Conservation (phyloP, 2,888 invertebrate genomes). For the Trichogramma evanescens region DNA sequence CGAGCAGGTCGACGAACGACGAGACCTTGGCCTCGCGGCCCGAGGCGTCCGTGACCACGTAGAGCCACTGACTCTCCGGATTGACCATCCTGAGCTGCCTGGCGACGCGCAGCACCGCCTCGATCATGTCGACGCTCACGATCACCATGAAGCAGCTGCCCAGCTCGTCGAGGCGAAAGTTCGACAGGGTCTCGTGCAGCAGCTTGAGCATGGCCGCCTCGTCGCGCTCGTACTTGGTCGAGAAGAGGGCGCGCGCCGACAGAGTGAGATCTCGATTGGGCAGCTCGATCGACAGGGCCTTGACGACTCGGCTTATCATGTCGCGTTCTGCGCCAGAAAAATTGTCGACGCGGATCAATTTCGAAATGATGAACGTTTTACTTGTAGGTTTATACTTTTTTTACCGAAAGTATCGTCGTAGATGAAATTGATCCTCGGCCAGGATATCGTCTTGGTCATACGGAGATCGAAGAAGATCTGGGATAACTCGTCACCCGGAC, state of each 20-base stretch:
- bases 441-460: constrained; percentile 58
- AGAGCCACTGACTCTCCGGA: constrained; percentile 75
- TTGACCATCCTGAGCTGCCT: constrained; percentile 57
- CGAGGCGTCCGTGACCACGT: constrained; percentile 61
- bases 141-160: constrained; percentile 59
- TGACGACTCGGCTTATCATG: constrained; percentile 59
- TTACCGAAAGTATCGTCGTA: constrained; percentile 68
- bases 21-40: constrained; percentile 50
- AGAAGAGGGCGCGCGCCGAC: constrained; percentile 52
- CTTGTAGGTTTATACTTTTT: not conserved
- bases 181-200: constrained; percentile 48
- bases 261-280: constrained; percentile 48
- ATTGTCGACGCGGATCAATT: not conserved
- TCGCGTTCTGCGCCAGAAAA: constrained; percentile 51
- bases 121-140: constrained; percentile 56
- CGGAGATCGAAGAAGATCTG: constrained; percentile 72
- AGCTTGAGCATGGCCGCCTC: constrained; percentile 49
- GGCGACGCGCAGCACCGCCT: constrained; percentile 59
- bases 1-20: constrained; percentile 54
- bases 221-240: constrained; percentile 51
- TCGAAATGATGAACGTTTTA: not conserved
- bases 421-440: constrained; percentile 66
- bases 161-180: constrained; percentile 49
- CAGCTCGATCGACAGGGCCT: constrained; percentile 52
- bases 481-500: constrained; percentile 65